Base-by-base conservation (phyloP, 2,888 invertebrate species). In the Sinodicranocentrus sp. region DNA sequence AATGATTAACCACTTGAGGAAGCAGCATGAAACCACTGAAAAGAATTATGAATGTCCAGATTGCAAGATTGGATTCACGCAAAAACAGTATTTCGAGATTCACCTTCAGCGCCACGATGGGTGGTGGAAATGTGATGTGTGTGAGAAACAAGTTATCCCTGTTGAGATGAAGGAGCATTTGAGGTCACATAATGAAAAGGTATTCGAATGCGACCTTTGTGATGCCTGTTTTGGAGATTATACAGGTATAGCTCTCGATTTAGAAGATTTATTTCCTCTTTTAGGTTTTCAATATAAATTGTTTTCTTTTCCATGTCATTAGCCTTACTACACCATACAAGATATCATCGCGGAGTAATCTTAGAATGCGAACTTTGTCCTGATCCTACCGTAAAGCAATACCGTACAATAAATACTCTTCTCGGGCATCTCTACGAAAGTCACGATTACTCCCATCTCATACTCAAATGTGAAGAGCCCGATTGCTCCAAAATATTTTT, bases 401-500 rank as follows among this genome's bases (percentile, higher is more conserved):
- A 48, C 15, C 15, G 10, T 15, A 10, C 15, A n/a, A 48, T 3
- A 48, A 48, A 10, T 48, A 10, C 15, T 5, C 48, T 48, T 5
- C 13, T 48, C 10, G 15, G 17, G 3, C 70, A 70, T 19, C 28
- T 70, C 13, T 52, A 54, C 33, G 33, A 70, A 52, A 5, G 21
- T 21, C 70, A 70, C 13, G 28, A 21, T 3, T 15, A 28, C 19
- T 10, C 10, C 1, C 54, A 70, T 2, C 28, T 54, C 10, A 13
- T 54, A 13, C 54, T 54, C 26, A 2, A 19, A 19, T 70, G 70
- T 19, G 17, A 28, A n/a, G 19, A 28, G 17, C 33, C 28, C 2
- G n/a, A 33, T 19, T 70, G 70, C 33, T 19, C 25, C 10, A 0
- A 17, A 17, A 21, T 1, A 15, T 70, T 70, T 70, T 70, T 48